phyloP scores from a whole-genome alignment of 2,113 vertebrate species.

The Pungitius pungitius region DNA sequence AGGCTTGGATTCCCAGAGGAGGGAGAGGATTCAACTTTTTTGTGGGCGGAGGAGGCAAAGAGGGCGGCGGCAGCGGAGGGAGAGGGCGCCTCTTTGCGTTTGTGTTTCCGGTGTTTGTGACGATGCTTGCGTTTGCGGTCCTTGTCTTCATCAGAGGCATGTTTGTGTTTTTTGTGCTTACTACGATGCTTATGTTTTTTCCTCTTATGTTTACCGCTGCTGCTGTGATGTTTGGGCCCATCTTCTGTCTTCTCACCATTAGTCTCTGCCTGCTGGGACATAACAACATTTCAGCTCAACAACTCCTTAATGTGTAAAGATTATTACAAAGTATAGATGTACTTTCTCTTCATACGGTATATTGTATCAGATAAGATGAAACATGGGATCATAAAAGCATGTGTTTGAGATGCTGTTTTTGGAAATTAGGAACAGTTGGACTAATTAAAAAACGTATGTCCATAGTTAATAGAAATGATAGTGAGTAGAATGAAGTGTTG shows the following conservation, averaged over 20 bases:
- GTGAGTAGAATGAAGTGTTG: too few relatives aligned
- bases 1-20: constrained; percentile 92
- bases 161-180: constrained; percentile 99
- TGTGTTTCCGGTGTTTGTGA: constrained; percentile 98
- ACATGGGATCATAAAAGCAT: not conserved
- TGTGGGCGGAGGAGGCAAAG: constrained; percentile 69
- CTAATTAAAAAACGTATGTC: not conserved
- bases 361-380: not conserved
- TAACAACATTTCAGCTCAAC: not conserved
- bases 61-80: constrained; percentile 44
- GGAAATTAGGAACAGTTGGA: not conserved
- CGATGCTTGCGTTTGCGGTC: constrained; percentile 94
- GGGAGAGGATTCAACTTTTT: constrained; percentile 85
- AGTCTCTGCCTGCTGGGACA: constrained; percentile 78
- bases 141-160: constrained; percentile 92
- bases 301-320: not conserved
- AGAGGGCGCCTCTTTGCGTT: constrained; percentile 86
- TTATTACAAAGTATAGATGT: not conserved
- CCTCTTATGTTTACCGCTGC: constrained; percentile 91
- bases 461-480: not conserved
- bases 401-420: not conserved
- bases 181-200: constrained; percentile 99
- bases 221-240: constrained; percentile 85
- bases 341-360: not conserved
- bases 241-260: constrained; percentile 86